phyloP scores from a whole-genome alignment of 2,797 vertebrate species.

The Numenius phaeopus region DNA sequence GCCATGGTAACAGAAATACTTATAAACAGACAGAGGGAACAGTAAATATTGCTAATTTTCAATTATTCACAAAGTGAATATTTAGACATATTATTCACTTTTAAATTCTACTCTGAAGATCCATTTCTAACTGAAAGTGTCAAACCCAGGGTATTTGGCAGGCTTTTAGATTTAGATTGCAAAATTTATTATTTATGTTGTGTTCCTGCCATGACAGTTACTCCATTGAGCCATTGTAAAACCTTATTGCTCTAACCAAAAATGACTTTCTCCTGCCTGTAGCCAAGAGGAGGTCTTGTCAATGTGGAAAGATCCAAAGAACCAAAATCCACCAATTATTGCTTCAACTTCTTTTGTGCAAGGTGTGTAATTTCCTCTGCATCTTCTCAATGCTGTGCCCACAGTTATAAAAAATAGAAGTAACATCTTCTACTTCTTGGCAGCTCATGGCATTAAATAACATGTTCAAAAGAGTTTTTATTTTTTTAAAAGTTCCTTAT shows the following conservation, averaged over 20 bases:
- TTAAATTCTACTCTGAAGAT: not conserved
- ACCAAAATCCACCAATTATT: not conserved
- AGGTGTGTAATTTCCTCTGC: not conserved
- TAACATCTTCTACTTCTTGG: not conserved
- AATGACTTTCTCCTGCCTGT: not conserved
- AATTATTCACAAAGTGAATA: not conserved
- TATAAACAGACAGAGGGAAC: not conserved
- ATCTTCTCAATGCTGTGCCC: not conserved
- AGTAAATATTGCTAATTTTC: not conserved
- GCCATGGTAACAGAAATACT: not conserved
- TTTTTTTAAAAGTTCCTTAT: not conserved
- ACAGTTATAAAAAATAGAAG: not conserved
- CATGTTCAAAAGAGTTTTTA: not conserved
- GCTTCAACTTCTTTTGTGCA: not conserved
- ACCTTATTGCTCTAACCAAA: not conserved
- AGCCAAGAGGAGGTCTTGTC: not conserved
- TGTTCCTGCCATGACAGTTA: not conserved
- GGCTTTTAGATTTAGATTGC: not conserved
- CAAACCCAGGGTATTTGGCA: not conserved
- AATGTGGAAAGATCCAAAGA: not conserved
- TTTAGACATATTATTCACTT: not conserved
- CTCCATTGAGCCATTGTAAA: not conserved
- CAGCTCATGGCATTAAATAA: not conserved
- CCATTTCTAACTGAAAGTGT: not conserved
- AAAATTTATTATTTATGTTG: not conserved